Evolutionary conservation across 2,888 invertebrate genomes (phyloP).

Genomic region (Callimorpha dominula): DNA sequence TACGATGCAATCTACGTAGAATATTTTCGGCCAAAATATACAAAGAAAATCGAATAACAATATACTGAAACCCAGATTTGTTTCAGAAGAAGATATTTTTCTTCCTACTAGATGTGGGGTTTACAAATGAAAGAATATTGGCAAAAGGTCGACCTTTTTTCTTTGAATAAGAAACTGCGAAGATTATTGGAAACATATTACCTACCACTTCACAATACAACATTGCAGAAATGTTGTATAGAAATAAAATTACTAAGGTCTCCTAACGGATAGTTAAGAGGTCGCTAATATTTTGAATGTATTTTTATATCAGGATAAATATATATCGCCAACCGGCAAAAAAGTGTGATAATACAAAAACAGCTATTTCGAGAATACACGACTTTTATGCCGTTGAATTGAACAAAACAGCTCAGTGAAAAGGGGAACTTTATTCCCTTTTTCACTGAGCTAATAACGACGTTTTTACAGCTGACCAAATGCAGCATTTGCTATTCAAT

Average conservation of each 20-base stretch:
- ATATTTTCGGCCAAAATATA: not conserved
- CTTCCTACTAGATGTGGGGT: not conserved
- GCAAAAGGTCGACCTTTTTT: conserved; percentile 9
- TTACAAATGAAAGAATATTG: conserved; percentile 15
- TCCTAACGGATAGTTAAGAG: not conserved
- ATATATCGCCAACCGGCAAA: no score
- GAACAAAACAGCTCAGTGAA: no score
- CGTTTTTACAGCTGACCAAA: no score
- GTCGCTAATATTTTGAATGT: not conserved
- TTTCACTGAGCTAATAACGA: no score
- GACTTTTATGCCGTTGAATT: no score
- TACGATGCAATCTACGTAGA: not conserved
- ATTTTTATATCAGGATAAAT: not conserved
- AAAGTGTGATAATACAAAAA: no score
- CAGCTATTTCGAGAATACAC: no score
- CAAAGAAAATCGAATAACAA: conserved; percentile 1
- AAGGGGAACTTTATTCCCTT: no score
- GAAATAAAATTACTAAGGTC: not conserved
- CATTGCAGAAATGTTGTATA: not conserved
- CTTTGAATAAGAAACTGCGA: conserved; percentile 9
- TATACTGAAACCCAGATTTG: not conserved
- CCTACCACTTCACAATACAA: not conserved
- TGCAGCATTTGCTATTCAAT: no score
- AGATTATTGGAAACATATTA: conserved; percentile 6
- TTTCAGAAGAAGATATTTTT: not conserved